Base-by-base conservation (phyloP, 2,888 invertebrate genomes). In the Drosophila parthenogenetica region DNA sequence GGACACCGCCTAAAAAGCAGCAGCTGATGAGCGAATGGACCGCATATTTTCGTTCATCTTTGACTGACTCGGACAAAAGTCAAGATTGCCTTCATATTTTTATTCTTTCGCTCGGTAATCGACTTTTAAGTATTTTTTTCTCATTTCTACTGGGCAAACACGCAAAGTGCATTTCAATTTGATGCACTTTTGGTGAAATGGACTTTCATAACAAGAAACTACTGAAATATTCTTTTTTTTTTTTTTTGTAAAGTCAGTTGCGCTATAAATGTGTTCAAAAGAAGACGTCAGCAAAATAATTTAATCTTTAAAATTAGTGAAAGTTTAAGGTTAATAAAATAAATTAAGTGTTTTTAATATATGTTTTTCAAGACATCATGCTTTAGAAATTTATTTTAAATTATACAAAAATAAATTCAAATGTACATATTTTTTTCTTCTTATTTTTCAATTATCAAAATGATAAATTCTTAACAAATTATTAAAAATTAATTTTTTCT, bases 11-110 rank as follows among this genome's bases (percentile, higher is more conserved):
- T 8, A 53, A 42, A 58, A 32, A 17, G 11, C 16, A 49, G 42
- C 55, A 59, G 57, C 69, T 43, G 73, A 54, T 65, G 59, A 69
- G 32, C 53, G 16, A 39, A 35, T 35, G 40, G 40, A 13, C 42
- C 46, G 19, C 16, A 29, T 29, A 10, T 48, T 54, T 55, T 51
- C 58, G 51, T 49, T n/a, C 32, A 62, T 39, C 16, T 53, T 43
- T 54, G 29, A 19, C 29, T 17, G 39, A 11, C 42, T 40, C 35
- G 49, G 11, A 32, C 17, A 29, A 3, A 22, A 40, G 14, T 32
- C 13, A 3, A 25, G 16, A 16, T 5, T 60, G 59, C 25, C 43
- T 66, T 45, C 17, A 16, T 45, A 43, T 50, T 54, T 50, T 40
- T 35, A 40, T 37, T 19, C 46, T 40, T 46, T 67, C 50, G 3